Evolutionary conservation across 2,888 invertebrate species (phyloP).

Genomic region (Stenoptilia bipunctidactyla): DNA sequence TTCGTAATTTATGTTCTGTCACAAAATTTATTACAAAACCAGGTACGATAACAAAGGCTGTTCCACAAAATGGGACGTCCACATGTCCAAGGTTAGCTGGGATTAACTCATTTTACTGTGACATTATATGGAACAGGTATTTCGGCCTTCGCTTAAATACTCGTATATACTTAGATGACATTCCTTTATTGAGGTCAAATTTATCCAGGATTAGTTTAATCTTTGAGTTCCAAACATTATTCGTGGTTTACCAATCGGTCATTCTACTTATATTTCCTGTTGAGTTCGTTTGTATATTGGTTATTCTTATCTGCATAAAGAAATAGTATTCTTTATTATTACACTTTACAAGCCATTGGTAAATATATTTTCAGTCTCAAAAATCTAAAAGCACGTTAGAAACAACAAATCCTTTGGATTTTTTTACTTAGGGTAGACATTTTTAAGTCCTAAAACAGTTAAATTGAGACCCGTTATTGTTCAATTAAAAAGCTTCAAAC

Average conservation of each 20-base stretch:
- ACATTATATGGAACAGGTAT: slow-evolving; percentile 1
- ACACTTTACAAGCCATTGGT: too few relatives aligned
- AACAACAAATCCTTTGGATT: too few relatives aligned
- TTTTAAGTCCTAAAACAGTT: too few relatives aligned
- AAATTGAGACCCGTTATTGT: slow-evolving; percentile 7
- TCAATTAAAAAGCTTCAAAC: too few relatives aligned
- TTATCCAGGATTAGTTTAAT: slow-evolving; percentile 3
- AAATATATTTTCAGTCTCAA: too few relatives aligned
- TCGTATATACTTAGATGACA: background rate
- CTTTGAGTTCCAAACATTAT: slow-evolving; percentile 3
- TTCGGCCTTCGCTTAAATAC: background rate
- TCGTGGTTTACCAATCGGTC: slow-evolving; percentile 29
- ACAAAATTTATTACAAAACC: too few relatives aligned
- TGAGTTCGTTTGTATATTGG: slow-evolving; percentile 19
- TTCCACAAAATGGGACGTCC: slow-evolving; percentile 7
- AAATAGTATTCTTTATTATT: too few relatives aligned
- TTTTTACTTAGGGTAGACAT: too few relatives aligned
- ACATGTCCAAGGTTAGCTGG: slow-evolving; percentile 14
- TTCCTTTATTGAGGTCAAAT: background rate
- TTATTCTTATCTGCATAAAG: too few relatives aligned
- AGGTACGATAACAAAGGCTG: slow-evolving; percentile 3
- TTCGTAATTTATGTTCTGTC: too few relatives aligned
- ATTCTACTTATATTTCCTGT: slow-evolving; percentile 39
- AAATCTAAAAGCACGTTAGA: too few relatives aligned
- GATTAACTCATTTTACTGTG: slow-evolving; percentile 7